These are phyloP conservation scores for Neoseiulus cucumeris DNA, from an alignment of 1,140 invertebrate species.

Conservation along the genomic window DNA sequence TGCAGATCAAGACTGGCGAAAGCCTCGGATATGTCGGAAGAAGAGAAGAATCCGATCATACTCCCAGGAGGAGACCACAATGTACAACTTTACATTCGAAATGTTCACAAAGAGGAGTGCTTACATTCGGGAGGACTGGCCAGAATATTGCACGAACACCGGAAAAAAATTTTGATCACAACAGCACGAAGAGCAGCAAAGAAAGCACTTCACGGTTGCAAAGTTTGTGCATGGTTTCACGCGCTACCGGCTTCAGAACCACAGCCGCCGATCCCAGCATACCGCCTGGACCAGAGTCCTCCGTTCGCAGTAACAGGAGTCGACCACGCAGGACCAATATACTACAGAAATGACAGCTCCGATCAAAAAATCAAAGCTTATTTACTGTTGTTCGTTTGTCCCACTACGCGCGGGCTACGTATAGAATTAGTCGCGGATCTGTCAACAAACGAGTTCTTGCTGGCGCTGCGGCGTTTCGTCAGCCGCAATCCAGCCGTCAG, in stretches of 20 bases:
- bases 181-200: neutral
- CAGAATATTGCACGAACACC: neutral
- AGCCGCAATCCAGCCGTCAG: neutral
- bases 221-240: neutral
- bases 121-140: neutral
- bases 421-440: neutral
- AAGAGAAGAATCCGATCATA: neutral
- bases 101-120: neutral
- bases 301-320: neutral
- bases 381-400: neutral
- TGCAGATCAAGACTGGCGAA: too few relatives aligned
- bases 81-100: neutral
- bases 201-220: neutral
- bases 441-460: neutral
- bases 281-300: neutral
- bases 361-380: neutral
- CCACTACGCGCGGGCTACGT: neutral
- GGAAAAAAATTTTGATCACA: neutral
- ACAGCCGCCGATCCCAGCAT: neutral
- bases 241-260: too few relatives aligned
- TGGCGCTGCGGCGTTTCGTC: neutral
- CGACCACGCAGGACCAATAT: neutral
- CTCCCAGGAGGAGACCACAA: neutral
- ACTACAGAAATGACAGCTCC: neutral
- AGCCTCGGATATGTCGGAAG: neutral